Percentiles rank a stretch among this genome's conserved stretches.
Evolutionary conservation across 2,113 vertebrate genomes (phyloP).

Genomic region (Eupsittula cactorum): DNA sequence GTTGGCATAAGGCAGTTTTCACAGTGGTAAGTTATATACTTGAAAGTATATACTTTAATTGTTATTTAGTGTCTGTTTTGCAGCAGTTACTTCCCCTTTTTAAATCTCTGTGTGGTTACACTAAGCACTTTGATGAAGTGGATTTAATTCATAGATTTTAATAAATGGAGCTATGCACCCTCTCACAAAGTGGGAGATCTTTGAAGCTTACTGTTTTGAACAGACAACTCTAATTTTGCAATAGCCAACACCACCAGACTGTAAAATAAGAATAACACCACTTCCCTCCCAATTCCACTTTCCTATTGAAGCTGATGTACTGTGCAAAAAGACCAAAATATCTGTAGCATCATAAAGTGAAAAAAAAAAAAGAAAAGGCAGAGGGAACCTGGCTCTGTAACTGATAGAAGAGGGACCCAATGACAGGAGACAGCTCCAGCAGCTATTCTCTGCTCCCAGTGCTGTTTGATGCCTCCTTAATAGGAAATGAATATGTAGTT

Average conservation of each 20-base stretch:
- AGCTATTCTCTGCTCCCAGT: neutral
- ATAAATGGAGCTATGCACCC: neutral
- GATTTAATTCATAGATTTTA: neutral
- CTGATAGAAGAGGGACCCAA: neutral
- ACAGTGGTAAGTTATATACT: slow-evolving; percentile 5
- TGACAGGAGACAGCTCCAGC: neutral
- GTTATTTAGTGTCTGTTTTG: neutral
- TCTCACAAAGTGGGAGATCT: neutral
- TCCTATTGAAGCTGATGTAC: neutral
- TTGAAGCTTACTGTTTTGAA: neutral
- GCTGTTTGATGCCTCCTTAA: neutral
- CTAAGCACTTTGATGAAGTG: neutral
- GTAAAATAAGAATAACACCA: neutral
- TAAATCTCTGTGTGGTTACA: neutral
- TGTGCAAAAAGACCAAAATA: neutral
- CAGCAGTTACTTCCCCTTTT: neutral
- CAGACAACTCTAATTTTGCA: neutral
- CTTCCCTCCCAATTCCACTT: neutral
- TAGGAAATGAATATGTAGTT: slow-evolving; percentile 38
- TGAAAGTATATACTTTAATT: slow-evolving; percentile 13
- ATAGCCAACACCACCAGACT: neutral
- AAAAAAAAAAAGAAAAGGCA: neutral
- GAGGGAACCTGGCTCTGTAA: neutral
- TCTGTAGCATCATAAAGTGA: neutral
- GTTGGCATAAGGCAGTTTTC: slow-evolving; percentile 38